Evolutionary conservation across 2,888 invertebrate species (phyloP).

Genomic region (Isoperla grammatica): DNA sequence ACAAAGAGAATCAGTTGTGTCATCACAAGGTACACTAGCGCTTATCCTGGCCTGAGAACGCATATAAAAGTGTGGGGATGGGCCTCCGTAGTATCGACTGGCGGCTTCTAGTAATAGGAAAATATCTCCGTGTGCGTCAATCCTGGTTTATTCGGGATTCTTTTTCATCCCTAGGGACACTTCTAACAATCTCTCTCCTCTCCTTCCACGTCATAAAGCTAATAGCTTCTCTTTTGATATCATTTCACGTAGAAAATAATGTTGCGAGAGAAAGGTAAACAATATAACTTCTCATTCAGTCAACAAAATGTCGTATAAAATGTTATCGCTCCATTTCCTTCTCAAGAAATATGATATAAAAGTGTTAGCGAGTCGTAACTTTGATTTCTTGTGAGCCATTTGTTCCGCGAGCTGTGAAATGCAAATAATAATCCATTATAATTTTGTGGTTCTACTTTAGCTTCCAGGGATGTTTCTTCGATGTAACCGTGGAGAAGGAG

Average conservation of each 20-base stretch:
- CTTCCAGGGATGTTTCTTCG: too few species aligned
- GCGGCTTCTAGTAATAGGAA: neutral
- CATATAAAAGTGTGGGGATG: conserved; percentile 3
- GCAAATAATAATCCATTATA: too few species aligned
- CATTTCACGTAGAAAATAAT: conserved; percentile 12
- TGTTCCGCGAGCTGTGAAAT: too few species aligned
- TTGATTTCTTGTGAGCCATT: conserved; percentile 9
- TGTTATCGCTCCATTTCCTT: conserved; percentile 11
- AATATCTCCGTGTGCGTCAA: conserved; percentile 5
- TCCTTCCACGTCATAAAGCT: conserved; percentile 17
- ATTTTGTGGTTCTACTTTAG: too few species aligned
- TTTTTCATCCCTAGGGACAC: conserved; percentile 5
- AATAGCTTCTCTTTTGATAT: conserved; percentile 18
- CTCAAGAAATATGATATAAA: conserved; percentile 1
- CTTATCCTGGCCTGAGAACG: conserved; percentile 32
- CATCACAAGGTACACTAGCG: too few species aligned
- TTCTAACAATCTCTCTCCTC: conserved; percentile 16
- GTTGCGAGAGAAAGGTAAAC: conserved; percentile 18
- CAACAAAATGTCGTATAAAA: conserved; percentile 14
- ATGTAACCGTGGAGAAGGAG: too few species aligned
- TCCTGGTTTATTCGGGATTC: conserved; percentile 4
- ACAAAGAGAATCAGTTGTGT: too few species aligned
- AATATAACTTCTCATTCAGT: conserved; percentile 25
- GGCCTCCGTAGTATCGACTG: neutral
- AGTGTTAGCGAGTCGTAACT: conserved; percentile 13